Evolutionary conservation across 2,888 invertebrate species (phyloP).

Genomic region (Adineta ricciae): DNA sequence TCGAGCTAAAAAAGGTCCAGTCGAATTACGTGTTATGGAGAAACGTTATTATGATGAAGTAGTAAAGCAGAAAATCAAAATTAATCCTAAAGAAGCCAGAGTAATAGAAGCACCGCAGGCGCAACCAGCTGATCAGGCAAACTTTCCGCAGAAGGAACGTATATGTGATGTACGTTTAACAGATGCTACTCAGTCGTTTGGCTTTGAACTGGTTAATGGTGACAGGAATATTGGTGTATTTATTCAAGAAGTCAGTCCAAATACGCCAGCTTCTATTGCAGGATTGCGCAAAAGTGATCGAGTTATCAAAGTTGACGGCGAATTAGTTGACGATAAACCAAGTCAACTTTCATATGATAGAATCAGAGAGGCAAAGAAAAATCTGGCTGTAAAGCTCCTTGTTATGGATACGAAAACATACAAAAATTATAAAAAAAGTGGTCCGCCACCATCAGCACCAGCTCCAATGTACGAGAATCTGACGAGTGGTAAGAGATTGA

Average conservation of each 20-base stretch:
- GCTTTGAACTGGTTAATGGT: neutral
- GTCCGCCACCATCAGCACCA: neutral
- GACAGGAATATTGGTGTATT: neutral
- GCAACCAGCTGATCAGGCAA: neutral
- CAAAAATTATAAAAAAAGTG: neutral
- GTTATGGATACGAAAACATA: neutral
- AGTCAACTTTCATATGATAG: neutral
- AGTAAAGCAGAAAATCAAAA: neutral
- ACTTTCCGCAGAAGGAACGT: neutral
- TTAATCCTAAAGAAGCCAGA: neutral
- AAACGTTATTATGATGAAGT: neutral
- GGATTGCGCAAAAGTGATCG: constrained; percentile 1
- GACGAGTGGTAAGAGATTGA: no score
- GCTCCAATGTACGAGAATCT: no score
- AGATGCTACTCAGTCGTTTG: neutral
- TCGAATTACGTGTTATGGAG: neutral
- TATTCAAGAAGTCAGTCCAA: neutral
- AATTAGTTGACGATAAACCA: neutral
- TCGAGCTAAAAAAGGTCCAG: neutral
- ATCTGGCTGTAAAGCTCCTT: neutral
- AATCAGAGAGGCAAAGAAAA: neutral
- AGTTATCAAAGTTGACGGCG: neutral
- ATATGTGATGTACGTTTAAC: neutral
- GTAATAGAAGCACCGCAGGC: neutral
- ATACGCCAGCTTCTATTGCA: neutral